Evolutionary conservation across 2,797 vertebrate genomes (phyloP), one percentile per base, ranked within the genome.

Genomic region (Poecile montanus): DNA sequence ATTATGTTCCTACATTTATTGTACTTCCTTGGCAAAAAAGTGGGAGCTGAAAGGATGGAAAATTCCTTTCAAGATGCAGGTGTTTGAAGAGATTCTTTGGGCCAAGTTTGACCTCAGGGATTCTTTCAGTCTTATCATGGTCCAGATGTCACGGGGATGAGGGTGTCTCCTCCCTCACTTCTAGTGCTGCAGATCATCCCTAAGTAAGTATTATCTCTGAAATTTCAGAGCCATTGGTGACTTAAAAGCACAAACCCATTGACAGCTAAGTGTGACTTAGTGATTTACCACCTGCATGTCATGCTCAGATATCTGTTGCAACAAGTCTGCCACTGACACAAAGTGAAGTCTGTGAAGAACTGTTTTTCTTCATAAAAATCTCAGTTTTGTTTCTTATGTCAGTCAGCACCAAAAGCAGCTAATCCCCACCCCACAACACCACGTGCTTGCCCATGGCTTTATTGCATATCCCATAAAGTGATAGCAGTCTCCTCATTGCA

Each of bases 41-140:
- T 36, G 23, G 25, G 85, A 96, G 62, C 89, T 93, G 91, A 95
- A 96, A 94, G 48, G 91, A 92, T 88, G 92, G 95, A 96, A 96
- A 96, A 96, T 93, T 96, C 89, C 79, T 95, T 94, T 93, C 60
- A 91, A 90, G 77, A 85, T 1, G 25, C 94, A 96, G 94, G 91
- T 97, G 92, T 93, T 73, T 75, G 67, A 93, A 89, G 51, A 57
- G 83, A 90, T 73, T 73, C 58, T 93, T 76, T 61, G 82, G 82
- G 82, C 91, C 92, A 93, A 96, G 66, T 81, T 90, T 94, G 89
- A 92, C 87, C 88, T 91, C 85, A 86, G 87, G 89, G 92, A 96
- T 95, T 95, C 57, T 38, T 95, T 91, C 3, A 0, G 73, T 91
- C 82, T 95, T 96, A 94, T 95, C 93, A 54, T 0, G 3, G 51